Evolutionary conservation across 2,113 vertebrate species (phyloP).

Genomic region (Eubucco bourcierii): DNA sequence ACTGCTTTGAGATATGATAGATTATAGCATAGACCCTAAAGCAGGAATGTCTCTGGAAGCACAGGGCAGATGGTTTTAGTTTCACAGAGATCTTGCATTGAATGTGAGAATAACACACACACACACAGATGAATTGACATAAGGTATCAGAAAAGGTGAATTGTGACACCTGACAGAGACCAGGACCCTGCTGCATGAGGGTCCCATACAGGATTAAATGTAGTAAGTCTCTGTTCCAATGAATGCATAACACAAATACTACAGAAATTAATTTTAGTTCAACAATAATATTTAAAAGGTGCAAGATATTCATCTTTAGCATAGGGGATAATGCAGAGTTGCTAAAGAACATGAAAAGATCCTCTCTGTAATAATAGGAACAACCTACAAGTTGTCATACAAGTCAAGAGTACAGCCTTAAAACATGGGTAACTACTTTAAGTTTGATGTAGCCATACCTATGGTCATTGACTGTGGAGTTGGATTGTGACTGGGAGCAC

Average conservation of each 20-base stretch:
- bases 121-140: neutral
- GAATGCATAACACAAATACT: neutral
- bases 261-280: neutral
- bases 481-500: neutral
- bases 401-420: neutral
- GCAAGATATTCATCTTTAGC: neutral
- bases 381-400: neutral
- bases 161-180: neutral
- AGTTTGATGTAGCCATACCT: neutral
- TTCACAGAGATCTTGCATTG: neutral
- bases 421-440: neutral
- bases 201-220: neutral
- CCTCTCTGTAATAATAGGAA: neutral
- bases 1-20: neutral
- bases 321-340: neutral
- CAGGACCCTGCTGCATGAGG: fast-evolving
- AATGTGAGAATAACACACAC: neutral
- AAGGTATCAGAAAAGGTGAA: neutral
- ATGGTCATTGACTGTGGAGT: neutral
- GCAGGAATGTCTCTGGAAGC: neutral
- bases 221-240: neutral
- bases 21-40: neutral
- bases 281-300: neutral
- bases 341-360: neutral
- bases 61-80: neutral